These are phyloP conservation scores for Cephus cinctus DNA, from an alignment of 1,140 invertebrate species.

Conservation along the genomic window DNA sequence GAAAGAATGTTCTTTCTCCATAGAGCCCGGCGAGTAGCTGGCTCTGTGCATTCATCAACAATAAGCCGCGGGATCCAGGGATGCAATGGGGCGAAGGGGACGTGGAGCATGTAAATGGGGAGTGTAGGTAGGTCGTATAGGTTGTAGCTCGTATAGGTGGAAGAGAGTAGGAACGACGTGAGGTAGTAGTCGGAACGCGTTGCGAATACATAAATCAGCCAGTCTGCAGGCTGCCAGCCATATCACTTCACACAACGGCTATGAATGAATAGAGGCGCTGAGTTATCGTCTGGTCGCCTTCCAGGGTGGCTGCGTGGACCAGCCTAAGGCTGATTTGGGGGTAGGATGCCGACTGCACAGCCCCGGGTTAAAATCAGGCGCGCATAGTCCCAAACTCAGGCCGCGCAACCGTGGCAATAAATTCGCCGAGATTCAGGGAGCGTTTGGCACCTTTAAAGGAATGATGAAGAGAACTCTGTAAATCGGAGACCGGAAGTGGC, in stretches of 20 bases:
- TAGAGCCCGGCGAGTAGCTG: slow-evolving; percentile 3
- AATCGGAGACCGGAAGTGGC: no score
- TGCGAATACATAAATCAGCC: slow-evolving; percentile 42
- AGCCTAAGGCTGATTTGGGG: no score
- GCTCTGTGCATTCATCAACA: slow-evolving; percentile 32
- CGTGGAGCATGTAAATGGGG: no score
- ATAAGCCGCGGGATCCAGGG: slow-evolving; percentile 25
- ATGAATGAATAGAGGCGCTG: slow-evolving; percentile 45
- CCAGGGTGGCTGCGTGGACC: slow-evolving; percentile 17
- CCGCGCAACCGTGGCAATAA: no score
- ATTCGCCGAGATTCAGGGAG: no score
- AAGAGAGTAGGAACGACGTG: slow-evolving; percentile 7
- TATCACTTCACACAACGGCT: slow-evolving; percentile 40
- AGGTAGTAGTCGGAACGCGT: no score
- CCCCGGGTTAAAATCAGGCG: no score
- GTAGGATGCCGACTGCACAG: no score
- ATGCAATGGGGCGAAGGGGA: slow-evolving; percentile 1
- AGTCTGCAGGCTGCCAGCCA: slow-evolving; percentile 38
- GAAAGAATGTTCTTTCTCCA: no score
- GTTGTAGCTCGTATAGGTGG: slow-evolving; percentile 4
- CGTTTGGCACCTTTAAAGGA: no score
- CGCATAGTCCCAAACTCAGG: no score
- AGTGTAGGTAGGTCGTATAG: slow-evolving; percentile 4
- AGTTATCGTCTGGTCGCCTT: slow-evolving; percentile 39
- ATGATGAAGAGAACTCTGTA: no score